A percentile compares a stretch with the other conserved stretches of the same genome.
Evolutionary conservation across 2,888 invertebrate genomes (phyloP).

Genomic region (Prosapia bicincta): DNA sequence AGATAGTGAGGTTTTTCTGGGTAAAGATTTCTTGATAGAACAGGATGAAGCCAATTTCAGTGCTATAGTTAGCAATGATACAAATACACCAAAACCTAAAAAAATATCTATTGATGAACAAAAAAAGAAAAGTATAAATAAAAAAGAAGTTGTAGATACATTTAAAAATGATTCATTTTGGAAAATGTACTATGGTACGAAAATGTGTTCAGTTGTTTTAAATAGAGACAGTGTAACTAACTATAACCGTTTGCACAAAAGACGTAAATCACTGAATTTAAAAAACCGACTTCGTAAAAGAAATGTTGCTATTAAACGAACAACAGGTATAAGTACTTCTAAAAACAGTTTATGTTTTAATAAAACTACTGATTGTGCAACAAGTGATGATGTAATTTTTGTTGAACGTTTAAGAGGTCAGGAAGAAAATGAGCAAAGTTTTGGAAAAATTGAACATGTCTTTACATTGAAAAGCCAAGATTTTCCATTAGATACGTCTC

Average conservation of each 20-base stretch:
- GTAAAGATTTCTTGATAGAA: neutral
- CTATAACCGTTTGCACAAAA: neutral
- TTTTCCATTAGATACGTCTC: neutral
- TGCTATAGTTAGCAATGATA: neutral
- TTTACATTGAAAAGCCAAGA: neutral
- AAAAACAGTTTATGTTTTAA: neutral
- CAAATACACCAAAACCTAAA: neutral
- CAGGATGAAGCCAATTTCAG: neutral
- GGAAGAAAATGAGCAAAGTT: neutral
- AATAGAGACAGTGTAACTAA: neutral
- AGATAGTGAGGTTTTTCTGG: conserved; percentile 3
- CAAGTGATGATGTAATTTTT: neutral
- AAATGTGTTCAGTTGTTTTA: neutral
- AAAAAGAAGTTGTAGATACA: neutral
- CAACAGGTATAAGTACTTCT: too few relatives aligned
- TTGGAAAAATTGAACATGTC: neutral
- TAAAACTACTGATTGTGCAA: neutral
- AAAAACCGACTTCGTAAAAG: neutral
- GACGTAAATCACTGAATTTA: neutral
- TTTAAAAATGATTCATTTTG: neutral
- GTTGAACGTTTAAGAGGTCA: neutral
- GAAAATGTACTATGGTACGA: neutral
- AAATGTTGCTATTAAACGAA: neutral
- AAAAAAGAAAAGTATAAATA: neutral
- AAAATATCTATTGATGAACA: neutral